A percentile compares a stretch with the other conserved stretches of the same genome.
Conservation (phyloP, 2,888 invertebrate species). For the Drosophila histrio region DNA sequence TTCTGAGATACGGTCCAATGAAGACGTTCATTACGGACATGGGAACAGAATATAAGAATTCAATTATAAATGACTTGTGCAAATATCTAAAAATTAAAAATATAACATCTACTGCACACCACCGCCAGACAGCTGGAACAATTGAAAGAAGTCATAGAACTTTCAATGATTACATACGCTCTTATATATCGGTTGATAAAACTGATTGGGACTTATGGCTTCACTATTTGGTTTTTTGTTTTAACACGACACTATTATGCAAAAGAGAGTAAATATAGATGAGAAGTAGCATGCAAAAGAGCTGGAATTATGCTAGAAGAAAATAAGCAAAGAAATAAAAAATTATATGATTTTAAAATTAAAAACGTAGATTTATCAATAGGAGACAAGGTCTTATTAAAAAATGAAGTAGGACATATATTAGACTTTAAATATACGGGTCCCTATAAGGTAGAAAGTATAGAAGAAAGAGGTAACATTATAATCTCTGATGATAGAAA, state of each 20-base stretch:
- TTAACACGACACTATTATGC: constrained; percentile 8
- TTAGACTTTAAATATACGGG: background rate
- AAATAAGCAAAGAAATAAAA: too few relatives aligned
- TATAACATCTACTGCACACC: constrained; percentile 10
- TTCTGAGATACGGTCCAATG: constrained; percentile 6
- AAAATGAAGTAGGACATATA: constrained; percentile 4
- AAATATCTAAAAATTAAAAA: constrained; percentile 4
- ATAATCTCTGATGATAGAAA: too few relatives aligned
- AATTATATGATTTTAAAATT: too few relatives aligned
- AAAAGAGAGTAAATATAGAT: background rate
- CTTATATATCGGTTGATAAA: constrained; percentile 17
- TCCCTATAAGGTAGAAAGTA: background rate
- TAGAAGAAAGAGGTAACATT: background rate
- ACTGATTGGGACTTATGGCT: constrained; percentile 23
- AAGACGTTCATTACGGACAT: constrained; percentile 3
- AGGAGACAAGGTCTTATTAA: background rate
- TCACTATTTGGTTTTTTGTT: constrained; percentile 10
- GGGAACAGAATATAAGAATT: constrained; percentile 8
- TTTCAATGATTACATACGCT: constrained; percentile 7
- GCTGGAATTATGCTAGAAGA: too few relatives aligned
- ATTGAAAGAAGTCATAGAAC: too few relatives aligned
- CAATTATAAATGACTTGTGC: constrained; percentile 1
- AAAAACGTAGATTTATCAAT: too few relatives aligned
- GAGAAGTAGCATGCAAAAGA: too few relatives aligned
- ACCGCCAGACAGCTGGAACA: constrained; percentile 7